These are phyloP conservation scores for Maconellicoccus hirsutus DNA, from an alignment of 1,140 invertebrate genomes.

Conservation along the genomic window DNA sequence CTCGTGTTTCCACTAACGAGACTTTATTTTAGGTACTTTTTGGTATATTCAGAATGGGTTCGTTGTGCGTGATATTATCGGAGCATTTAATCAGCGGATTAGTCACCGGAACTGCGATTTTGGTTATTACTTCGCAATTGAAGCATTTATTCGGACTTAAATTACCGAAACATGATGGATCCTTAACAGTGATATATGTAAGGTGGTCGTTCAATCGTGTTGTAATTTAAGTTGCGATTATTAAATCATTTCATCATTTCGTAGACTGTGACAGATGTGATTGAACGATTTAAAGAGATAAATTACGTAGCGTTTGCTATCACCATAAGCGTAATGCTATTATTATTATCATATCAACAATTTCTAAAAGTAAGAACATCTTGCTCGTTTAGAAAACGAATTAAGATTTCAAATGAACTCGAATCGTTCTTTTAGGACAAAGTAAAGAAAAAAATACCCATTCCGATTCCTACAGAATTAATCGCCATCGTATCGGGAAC, in stretches of 20 bases:
- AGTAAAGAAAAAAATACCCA: conserved; percentile 49
- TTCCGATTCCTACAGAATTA: conserved; percentile 59
- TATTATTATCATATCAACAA: conserved; percentile 65
- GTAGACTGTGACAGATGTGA: conserved; percentile 56
- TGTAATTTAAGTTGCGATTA: not conserved
- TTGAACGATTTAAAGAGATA: conserved; percentile 42
- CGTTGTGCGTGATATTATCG: conserved; percentile 69
- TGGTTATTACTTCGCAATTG: conserved; percentile 81
- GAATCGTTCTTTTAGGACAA: conserved; percentile 27
- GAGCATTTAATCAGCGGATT: conserved; percentile 84
- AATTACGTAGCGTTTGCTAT: conserved; percentile 57
- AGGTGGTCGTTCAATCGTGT: not conserved
- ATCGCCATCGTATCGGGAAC: conserved; percentile 66
- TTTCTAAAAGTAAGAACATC: conserved; percentile 49
- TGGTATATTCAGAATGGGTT: conserved; percentile 68
- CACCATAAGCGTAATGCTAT: conserved; percentile 51
- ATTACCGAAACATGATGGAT: conserved; percentile 47
- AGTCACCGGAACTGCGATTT: conserved; percentile 77
- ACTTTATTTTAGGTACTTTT: conserved; percentile 53
- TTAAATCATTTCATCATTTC: conserved; percentile 35
- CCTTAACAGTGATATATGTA: conserved; percentile 46
- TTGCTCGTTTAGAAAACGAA: not conserved
- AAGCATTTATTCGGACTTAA: conserved; percentile 71
- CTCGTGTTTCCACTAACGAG: not conserved
- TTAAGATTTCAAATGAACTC: not conserved